These are phyloP conservation scores for Anthopleura sola DNA, from an alignment of 64 coral and sea anemone species.

Conservation along the genomic window DNA sequence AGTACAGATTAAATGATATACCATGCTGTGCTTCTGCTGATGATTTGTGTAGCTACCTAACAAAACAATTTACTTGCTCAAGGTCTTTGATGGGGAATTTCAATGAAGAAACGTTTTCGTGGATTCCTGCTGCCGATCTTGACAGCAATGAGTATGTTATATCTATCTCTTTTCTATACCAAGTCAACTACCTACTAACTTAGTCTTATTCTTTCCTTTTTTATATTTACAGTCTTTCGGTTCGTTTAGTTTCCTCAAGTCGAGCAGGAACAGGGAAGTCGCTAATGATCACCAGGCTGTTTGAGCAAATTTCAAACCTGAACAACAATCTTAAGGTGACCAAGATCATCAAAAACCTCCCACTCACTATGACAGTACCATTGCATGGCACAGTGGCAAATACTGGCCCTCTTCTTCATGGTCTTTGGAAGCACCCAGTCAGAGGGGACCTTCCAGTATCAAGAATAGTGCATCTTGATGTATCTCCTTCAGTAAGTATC, in stretches of 20 bases:
- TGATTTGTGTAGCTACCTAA: slow-evolving; percentile 48
- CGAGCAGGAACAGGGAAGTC: slow-evolving; percentile 73
- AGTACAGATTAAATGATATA: slow-evolving; percentile 53
- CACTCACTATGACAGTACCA: slow-evolving; percentile 59
- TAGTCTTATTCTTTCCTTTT: not conserved
- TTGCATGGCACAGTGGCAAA: slow-evolving; percentile 78
- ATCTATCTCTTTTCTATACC: not conserved
- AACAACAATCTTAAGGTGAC: slow-evolving; percentile 51
- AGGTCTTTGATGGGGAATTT: slow-evolving; percentile 36
- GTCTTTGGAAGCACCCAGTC: slow-evolving; percentile 45
- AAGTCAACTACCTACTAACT: not conserved
- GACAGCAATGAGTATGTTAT: slow-evolving; percentile 58
- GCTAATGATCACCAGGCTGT: slow-evolving; percentile 53
- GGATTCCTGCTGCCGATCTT: slow-evolving; percentile 63
- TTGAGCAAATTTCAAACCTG: slow-evolving; percentile 38
- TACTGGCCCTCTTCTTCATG: slow-evolving; percentile 38
- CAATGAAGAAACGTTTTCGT: slow-evolving; percentile 32
- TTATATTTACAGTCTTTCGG: slow-evolving; percentile 44
- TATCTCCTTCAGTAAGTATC: slow-evolving; percentile 82
- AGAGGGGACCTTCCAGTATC: slow-evolving; percentile 74
- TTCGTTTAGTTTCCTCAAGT: slow-evolving; percentile 59
- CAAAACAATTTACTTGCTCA: slow-evolving; percentile 37
- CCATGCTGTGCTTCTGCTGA: slow-evolving; percentile 31
- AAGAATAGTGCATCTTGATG: slow-evolving; percentile 85
- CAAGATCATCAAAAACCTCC: not conserved